Base-by-base conservation (phyloP, 2,888 invertebrate genomes). In the Calameuta idolon region DNA sequence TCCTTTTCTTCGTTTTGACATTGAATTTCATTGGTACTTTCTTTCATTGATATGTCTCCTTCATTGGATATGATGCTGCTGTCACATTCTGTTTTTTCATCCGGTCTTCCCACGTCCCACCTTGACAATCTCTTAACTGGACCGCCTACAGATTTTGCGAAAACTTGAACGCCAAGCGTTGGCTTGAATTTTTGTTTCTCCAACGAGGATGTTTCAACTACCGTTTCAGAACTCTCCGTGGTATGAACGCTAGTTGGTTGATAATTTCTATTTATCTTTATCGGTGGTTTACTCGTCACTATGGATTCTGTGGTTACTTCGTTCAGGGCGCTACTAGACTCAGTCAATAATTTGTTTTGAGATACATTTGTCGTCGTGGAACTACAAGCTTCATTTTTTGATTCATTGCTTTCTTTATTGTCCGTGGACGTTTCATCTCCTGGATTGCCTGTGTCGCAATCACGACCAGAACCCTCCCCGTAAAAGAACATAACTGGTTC, bases 361-460 rank as follows among this genome's bases (percentile, higher is more conserved):
- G 84, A 83, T 30, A 84, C 73, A 31, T 81, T 82, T 73, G 83
- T 82, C 79, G 84, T 82, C 23, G 83, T 85, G 4, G 86, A 87
- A 77, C 86, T 82, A 84, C 86, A 83, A 75, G 86, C 82, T 82
- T 88, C 85, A 35, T 83, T 83, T 83, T 87, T 87, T 86, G 90
- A 87, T 83, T 90, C 87, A 79, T 85, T 87, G 82, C 86, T 87
- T 80, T 89, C 88, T 77, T 87, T 88, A 78, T 88, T 87, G 79
- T 88, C 87, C 40, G 85, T 82, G 15, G 87, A 82, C 75, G 87
- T 82, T 40, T 90, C 87, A 73, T 91, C 90, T 1, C 87, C 89
- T 5, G 93, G 94, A 91, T 96, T 97, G 1, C 96, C 97, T 5
- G 96, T 95, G 79, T 95, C 93, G 89, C 96, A 96, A 37, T 95